These are phyloP conservation scores for Hydraecia micacea DNA, from an alignment of 2,888 invertebrate genomes.

Conservation along the genomic window DNA sequence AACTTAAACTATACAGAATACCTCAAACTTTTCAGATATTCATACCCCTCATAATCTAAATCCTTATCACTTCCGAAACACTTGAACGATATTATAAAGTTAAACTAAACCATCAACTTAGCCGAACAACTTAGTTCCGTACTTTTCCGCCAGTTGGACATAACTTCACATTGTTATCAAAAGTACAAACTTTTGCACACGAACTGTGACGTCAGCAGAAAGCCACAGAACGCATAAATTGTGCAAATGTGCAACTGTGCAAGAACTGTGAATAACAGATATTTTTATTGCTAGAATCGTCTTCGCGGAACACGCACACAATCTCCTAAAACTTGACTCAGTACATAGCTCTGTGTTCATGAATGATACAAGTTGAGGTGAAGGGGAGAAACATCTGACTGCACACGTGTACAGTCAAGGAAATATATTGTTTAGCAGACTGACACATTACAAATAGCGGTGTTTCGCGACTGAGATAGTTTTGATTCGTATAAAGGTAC, in stretches of 20 bases:
- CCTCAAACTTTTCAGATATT: constrained; percentile 25
- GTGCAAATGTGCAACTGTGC: constrained; percentile 45
- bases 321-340: background rate
- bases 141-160: constrained; percentile 24
- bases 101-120: constrained; percentile 7
- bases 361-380: constrained; percentile 23
- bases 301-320: constrained; percentile 12
- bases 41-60: constrained; percentile 32
- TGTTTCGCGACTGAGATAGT: background rate
- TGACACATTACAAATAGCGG: background rate
- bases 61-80: constrained; percentile 48
- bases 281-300: constrained; percentile 31
- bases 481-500: background rate
- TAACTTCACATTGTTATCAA: constrained; percentile 43
- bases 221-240: constrained; percentile 47
- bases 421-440: background rate
- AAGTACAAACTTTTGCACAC: constrained; percentile 42
- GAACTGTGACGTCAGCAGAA: constrained; percentile 35
- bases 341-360: constrained; percentile 2
- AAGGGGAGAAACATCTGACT: background rate
- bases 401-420: background rate
- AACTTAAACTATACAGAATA: constrained; percentile 2
- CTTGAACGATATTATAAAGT: constrained; percentile 37
- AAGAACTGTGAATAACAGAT: constrained; percentile 30
- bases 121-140: constrained; percentile 6